Conservation (phyloP, 1,140 invertebrate genomes). For the Mactra quadrangularis region DNA sequence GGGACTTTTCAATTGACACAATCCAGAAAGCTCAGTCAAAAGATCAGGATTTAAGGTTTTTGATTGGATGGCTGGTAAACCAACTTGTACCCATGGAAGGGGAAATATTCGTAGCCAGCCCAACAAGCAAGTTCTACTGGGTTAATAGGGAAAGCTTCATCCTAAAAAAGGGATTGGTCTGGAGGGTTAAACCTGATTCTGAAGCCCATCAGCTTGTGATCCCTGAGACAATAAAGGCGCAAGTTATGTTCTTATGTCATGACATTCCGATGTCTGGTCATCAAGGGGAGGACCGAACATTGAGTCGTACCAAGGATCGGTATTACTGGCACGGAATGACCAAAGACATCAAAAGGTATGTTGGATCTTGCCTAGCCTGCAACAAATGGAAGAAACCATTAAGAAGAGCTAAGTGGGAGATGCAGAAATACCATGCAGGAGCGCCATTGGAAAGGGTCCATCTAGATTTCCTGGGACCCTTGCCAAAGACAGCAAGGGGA, state of each 20-base stretch:
- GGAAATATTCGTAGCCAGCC: neutral
- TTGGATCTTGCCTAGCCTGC: neutral
- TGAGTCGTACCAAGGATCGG: neutral
- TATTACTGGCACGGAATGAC: constrained; percentile 18
- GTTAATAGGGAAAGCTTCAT: constrained; percentile 7
- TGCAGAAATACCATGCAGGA: constrained; percentile 33
- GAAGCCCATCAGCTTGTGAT: neutral
- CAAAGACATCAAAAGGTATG: constrained; percentile 8
- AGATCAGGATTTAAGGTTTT: neutral
- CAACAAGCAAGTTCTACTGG: constrained; percentile 1
- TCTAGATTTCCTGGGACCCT: constrained; percentile 49
- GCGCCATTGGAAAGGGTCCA: constrained; percentile 40
- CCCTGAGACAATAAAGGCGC: neutral
- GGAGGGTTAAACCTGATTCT: neutral
- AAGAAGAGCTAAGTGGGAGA: constrained; percentile 8
- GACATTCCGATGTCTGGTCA: constrained; percentile 8
- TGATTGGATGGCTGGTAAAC: neutral
- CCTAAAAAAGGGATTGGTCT: neutral
- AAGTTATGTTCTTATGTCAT: constrained; percentile 19
- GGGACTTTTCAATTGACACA: neutral
- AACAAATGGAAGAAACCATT: constrained; percentile 13
- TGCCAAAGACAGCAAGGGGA: constrained; percentile 19
- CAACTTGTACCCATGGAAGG: neutral
- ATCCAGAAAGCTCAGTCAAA: neutral
- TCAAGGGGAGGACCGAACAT: constrained; percentile 10